phyloP scores from a whole-genome alignment of 1,140 invertebrate species.

The Popillia japonica region DNA sequence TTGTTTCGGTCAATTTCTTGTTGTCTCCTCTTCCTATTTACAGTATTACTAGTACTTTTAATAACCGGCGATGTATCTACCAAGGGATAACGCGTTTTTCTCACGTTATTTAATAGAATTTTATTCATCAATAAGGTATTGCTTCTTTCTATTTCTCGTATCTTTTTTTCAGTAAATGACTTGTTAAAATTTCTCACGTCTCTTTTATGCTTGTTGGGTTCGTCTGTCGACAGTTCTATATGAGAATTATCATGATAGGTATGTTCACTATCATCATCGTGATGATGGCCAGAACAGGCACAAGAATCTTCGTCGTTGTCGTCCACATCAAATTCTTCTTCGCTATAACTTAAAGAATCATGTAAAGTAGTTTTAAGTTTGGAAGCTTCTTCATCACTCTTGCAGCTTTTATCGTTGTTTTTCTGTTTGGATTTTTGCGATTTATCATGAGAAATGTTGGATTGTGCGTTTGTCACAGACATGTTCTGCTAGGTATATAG shows the following conservation, averaged over 20 bases:
- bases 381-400: background rate
- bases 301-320: background rate
- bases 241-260: background rate
- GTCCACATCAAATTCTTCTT: slow-evolving; percentile 3
- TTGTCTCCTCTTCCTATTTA: slow-evolving; percentile 50
- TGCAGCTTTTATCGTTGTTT: background rate
- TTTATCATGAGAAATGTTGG: background rate
- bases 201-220: background rate
- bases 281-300: too few species aligned
- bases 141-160: slow-evolving; percentile 51
- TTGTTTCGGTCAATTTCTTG: slow-evolving; percentile 52
- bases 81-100: slow-evolving; percentile 44
- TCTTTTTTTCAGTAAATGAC: slow-evolving; percentile 46
- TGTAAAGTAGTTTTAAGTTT: background rate
- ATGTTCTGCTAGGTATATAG: background rate
- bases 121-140: slow-evolving; percentile 52
- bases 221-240: background rate
- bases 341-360: slow-evolving; percentile 9
- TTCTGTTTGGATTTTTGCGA: background rate
- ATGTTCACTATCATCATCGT: background rate
- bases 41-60: slow-evolving; percentile 45
- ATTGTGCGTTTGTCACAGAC: background rate
- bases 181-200: slow-evolving; percentile 39
- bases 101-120: slow-evolving; percentile 48
- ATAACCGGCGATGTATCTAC: slow-evolving; percentile 6